Conservation (phyloP, 2,797 vertebrate genomes). For the Tapirus indicus region DNA sequence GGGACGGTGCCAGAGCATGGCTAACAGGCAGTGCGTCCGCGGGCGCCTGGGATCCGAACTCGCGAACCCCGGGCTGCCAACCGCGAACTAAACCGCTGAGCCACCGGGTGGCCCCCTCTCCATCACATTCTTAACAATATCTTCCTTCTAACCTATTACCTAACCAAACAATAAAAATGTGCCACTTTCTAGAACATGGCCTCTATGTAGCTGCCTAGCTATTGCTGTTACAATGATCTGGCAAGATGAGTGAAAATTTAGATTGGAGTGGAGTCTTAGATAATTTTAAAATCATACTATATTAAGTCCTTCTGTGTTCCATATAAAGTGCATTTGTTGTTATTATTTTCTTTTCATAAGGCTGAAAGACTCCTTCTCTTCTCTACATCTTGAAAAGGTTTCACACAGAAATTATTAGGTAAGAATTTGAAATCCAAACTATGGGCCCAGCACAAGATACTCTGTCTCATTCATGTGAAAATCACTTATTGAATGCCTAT, state of each 20-base stretch:
- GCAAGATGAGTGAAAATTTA: background rate
- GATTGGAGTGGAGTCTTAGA: background rate
- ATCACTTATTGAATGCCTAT: conserved; percentile 3
- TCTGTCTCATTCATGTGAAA: conserved; percentile 8
- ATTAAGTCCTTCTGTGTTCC: background rate
- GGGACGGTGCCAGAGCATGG: too few species aligned
- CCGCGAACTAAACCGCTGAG: too few species aligned
- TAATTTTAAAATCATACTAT: background rate
- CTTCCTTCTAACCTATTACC: background rate
- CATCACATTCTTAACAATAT: background rate
- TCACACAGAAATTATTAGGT: background rate
- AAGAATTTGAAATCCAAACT: conserved; percentile 10
- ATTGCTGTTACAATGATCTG: background rate
- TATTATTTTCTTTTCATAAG: background rate
- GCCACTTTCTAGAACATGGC: background rate
- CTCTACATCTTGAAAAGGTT: background rate
- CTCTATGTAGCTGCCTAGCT: background rate
- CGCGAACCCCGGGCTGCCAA: too few species aligned
- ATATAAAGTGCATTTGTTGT: background rate
- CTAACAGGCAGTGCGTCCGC: too few species aligned
- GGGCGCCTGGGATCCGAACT: too few species aligned
- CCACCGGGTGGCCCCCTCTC: too few species aligned
- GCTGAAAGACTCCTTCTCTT: background rate
- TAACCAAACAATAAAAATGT: background rate
- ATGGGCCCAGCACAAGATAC: background rate